Conservation (phyloP, 2,113 vertebrate genomes). For the Amblyornis subalaris region DNA sequence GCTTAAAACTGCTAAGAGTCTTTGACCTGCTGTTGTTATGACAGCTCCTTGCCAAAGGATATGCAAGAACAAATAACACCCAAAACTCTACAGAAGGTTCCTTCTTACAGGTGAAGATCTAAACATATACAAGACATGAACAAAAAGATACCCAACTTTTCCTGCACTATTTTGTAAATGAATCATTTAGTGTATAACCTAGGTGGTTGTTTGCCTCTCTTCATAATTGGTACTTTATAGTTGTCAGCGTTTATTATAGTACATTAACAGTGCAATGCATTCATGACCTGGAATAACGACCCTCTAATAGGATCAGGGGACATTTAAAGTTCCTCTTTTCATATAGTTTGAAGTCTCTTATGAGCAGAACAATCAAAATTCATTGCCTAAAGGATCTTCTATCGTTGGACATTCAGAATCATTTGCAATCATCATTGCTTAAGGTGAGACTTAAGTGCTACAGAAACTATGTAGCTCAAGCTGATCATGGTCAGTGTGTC, state of each 20-base stretch:
- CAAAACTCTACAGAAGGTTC: background rate
- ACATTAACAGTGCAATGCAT: constrained; percentile 22
- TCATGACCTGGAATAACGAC: constrained; percentile 53
- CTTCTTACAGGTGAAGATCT: background rate
- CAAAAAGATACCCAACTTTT: background rate
- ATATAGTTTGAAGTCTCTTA: constrained; percentile 67
- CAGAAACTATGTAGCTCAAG: constrained; percentile 35
- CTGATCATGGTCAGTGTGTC: constrained; percentile 46
- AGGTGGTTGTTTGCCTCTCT: background rate
- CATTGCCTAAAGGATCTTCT: constrained; percentile 59
- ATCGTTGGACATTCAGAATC: constrained; percentile 40
- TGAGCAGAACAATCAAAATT: constrained; percentile 67
- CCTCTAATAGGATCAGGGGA: constrained; percentile 58
- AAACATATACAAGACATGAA: background rate
- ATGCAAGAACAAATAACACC: background rate
- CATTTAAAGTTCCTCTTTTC: constrained; percentile 63
- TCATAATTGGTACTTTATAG: constrained; percentile 26
- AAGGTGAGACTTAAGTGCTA: constrained; percentile 28
- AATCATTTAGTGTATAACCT: background rate
- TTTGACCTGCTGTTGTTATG: background rate
- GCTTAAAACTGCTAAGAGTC: background rate
- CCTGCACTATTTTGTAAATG: background rate
- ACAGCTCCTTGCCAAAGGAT: background rate
- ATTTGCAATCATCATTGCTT: constrained; percentile 23
- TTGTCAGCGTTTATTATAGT: constrained; percentile 61